Conservation (phyloP, 2,113 vertebrate species). For the Actenoides hombroni region DNA sequence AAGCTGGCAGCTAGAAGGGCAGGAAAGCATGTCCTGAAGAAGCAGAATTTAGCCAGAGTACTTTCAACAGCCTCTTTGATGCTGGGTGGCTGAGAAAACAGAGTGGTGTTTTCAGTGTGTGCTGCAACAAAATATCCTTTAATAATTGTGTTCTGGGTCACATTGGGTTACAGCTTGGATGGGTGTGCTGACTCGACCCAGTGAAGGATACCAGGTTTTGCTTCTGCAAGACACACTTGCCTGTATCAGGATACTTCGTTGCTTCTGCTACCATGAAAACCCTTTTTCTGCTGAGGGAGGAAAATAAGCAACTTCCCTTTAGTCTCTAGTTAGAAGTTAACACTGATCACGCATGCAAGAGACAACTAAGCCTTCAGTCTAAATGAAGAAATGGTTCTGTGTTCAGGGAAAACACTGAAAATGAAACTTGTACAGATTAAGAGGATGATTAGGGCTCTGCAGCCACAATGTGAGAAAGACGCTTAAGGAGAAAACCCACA, state of each 20-base stretch:
- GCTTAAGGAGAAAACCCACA: not conserved
- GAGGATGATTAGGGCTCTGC: not conserved
- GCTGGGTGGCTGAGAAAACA: slow-evolving; percentile 49
- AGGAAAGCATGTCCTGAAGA: not conserved
- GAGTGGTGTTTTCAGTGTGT: not conserved
- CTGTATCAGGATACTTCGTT: not conserved
- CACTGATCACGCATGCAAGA: not conserved
- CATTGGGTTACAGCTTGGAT: not conserved
- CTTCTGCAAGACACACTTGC: not conserved
- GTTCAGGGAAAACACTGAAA: not conserved
- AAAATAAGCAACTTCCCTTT: not conserved
- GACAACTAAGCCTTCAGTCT: not conserved
- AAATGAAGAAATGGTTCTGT: not conserved
- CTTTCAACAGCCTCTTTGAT: slow-evolving; percentile 33
- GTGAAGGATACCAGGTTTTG: not conserved
- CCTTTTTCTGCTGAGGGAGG: not conserved
- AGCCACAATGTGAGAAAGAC: rapidly evolving
- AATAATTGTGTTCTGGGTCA: not conserved
- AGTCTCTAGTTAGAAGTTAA: not conserved
- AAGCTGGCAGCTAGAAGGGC: slow-evolving; percentile 32
- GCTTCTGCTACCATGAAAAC: not conserved
- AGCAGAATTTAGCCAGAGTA: slow-evolving; percentile 16
- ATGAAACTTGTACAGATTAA: not conserved
- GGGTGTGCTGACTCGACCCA: rapidly evolving
- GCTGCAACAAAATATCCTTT: not conserved